Percentiles rank a stretch among this genome's conserved stretches.
Conservation (phyloP, 2,888 invertebrate genomes). For the Heliconius erato region DNA sequence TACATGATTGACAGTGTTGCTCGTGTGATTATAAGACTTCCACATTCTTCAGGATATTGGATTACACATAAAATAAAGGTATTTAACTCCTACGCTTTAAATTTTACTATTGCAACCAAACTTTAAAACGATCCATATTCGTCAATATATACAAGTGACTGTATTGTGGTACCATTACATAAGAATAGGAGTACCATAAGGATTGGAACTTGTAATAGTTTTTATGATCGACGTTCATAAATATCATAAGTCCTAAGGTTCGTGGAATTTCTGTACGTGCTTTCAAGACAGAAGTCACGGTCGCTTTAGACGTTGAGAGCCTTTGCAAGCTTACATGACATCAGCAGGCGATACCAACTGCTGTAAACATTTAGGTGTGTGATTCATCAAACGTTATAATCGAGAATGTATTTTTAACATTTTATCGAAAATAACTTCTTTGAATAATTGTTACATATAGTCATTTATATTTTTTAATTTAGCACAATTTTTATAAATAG, state of each 20-base stretch:
- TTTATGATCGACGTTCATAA: slow-evolving; percentile 40
- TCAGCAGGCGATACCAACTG: slow-evolving; percentile 75
- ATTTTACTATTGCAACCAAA: slow-evolving; percentile 53
- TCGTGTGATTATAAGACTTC: slow-evolving; percentile 81
- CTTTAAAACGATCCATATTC: slow-evolving; percentile 34
- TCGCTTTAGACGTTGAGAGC: slow-evolving; percentile 59
- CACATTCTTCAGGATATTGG: slow-evolving; percentile 84
- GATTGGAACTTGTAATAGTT: slow-evolving; percentile 52
- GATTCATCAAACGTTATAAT: slow-evolving; percentile 67
- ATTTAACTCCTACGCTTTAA: slow-evolving; percentile 78
- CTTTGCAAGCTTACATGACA: slow-evolving; percentile 72
- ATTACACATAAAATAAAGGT: slow-evolving; percentile 84
- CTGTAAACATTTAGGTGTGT: slow-evolving; percentile 73
- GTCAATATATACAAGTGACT: slow-evolving; percentile 12
- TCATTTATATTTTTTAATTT: not conserved
- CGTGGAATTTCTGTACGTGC: slow-evolving; percentile 63
- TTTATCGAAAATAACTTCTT: slow-evolving; percentile 44
- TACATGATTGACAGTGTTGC: slow-evolving; percentile 81
- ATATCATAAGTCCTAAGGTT: slow-evolving; percentile 60
- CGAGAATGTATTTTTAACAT: slow-evolving; percentile 50
- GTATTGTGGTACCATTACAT: slow-evolving; percentile 71
- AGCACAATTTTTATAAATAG: not conserved
- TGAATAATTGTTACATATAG: not conserved
- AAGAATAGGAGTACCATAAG: slow-evolving; percentile 65
- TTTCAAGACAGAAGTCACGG: slow-evolving; percentile 57